Conservation (phyloP, 2,888 invertebrate genomes). For the Oscheius sp. region DNA sequence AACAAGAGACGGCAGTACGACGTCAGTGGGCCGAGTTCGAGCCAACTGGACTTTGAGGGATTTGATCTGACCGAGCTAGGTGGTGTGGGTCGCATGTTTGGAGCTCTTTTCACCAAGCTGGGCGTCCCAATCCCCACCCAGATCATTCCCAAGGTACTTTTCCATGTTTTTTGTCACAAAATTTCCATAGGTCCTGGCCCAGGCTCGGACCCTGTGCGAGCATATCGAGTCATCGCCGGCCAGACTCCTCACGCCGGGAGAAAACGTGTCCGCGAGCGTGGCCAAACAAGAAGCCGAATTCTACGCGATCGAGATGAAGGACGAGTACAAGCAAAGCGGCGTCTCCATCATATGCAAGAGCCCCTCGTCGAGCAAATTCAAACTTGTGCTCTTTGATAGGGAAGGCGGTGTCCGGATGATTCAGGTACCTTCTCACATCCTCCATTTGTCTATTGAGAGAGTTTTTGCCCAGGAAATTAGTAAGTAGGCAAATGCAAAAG, state of each 20-base stretch:
- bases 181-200: conserved; percentile 57
- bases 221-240: conserved; percentile 53
- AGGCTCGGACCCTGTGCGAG: conserved; percentile 66
- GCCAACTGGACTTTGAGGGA: conserved; percentile 71
- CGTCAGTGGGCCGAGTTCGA: conserved; percentile 69
- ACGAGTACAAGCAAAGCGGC: conserved; percentile 62
- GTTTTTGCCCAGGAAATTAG: background rate
- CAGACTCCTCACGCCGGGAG: conserved; percentile 60
- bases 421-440: conserved; percentile 42
- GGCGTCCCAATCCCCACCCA: conserved; percentile 74
- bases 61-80: conserved; percentile 73
- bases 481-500: too few species aligned
- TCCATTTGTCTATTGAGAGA: background rate
- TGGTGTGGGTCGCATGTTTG: conserved; percentile 72
- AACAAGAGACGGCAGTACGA: conserved; percentile 73
- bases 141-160: conserved; percentile 68
- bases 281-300: conserved; percentile 71
- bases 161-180: background rate
- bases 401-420: conserved; percentile 73
- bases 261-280: conserved; percentile 57
- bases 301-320: conserved; percentile 63
- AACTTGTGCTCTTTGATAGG: conserved; percentile 72
- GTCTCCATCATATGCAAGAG: conserved; percentile 70
- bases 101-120: conserved; percentile 72
- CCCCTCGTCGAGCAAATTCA: conserved; percentile 72